Evolutionary conservation across 2,888 invertebrate species (phyloP), one percentile per base, ranked within the genome.

Genomic region (Aradus depressus): DNA sequence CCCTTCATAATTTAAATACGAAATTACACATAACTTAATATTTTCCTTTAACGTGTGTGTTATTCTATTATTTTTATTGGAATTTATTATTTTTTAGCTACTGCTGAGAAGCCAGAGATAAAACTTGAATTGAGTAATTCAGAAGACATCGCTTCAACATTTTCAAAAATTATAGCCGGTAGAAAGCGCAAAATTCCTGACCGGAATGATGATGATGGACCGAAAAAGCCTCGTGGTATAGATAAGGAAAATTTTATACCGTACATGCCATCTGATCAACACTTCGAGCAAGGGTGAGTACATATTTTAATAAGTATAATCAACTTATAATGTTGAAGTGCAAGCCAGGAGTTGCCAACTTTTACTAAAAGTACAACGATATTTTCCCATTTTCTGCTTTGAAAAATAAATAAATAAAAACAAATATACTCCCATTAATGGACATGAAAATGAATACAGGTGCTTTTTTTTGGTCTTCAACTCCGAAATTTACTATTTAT

Each of bases 161-260:
- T 62, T 49, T 59, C 60, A 28, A 52, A 56, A 19, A 57, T 62
- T 6, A 57, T 62, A 3, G 47, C 56, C 37, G 48, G 56, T 22
- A 53, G 53, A 49, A 57, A 54, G 52, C 54, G 54, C 50, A 56
- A 51, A 52, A 45, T 34, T 8, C 49, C 31, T 44, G 38, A 48
- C 3, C 48, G 25, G n/a, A 38, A 10, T 6, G 25, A 53, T 21
- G 31, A 50, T 38, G 31, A 23, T 54, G 39, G 39, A 22, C 35
- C 42, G 51, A 47, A 54, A 47, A 54, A 56, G 52, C 50, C 52
- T 14, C 28, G 50, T 21, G 60, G 55, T 34, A 62, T 64, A 51
- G 84, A 89, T 53, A 80, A 81, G 54, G 88, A 92, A 61, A 81
- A 89, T 69, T 96, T 84, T 65, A 81, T 96, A 59, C 84, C 87